A percentile compares a stretch with the other conserved stretches of the same genome.
phyloP scores from a whole-genome alignment of 2,113 vertebrate genomes.

The Ceratotherium simum region DNA sequence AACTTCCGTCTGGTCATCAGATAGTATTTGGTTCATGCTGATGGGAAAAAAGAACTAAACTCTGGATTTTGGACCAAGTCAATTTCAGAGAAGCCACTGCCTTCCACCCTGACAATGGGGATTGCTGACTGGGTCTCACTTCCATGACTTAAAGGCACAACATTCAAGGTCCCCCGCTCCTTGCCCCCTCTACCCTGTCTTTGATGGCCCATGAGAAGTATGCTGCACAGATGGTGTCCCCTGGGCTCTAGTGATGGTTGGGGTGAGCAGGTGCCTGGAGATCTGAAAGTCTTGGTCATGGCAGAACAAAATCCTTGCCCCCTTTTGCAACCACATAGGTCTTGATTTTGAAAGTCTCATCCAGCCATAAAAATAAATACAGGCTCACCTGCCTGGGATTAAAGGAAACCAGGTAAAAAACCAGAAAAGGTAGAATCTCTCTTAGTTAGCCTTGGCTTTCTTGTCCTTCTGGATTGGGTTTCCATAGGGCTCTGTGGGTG shows the following conservation, averaged over 20 bases:
- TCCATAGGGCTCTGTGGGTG: neutral
- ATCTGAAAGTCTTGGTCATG: neutral
- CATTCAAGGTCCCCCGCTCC: neutral
- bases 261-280: neutral
- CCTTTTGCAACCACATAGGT: neutral
- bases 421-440: constrained; percentile 11
- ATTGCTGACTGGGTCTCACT: neutral
- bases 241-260: neutral
- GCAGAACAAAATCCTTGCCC: constrained; percentile 41
- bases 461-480: constrained; percentile 29
- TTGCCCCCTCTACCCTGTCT: neutral
- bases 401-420: constrained; percentile 23
- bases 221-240: neutral
- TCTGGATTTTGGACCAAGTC: constrained; percentile 1
- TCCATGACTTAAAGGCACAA: neutral
- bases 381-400: neutral
- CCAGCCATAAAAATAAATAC: neutral
- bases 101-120: neutral
- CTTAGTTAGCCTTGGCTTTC: neutral
- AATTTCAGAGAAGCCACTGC: constrained; percentile 46
- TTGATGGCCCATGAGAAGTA: neutral
- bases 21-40: neutral
- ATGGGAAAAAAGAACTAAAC: constrained; percentile 37
- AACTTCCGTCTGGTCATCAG: constrained; percentile 6
- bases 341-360: constrained; percentile 44